phyloP scores from a whole-genome alignment of 2,113 vertebrate species.

The Apodemus sylvaticus region DNA sequence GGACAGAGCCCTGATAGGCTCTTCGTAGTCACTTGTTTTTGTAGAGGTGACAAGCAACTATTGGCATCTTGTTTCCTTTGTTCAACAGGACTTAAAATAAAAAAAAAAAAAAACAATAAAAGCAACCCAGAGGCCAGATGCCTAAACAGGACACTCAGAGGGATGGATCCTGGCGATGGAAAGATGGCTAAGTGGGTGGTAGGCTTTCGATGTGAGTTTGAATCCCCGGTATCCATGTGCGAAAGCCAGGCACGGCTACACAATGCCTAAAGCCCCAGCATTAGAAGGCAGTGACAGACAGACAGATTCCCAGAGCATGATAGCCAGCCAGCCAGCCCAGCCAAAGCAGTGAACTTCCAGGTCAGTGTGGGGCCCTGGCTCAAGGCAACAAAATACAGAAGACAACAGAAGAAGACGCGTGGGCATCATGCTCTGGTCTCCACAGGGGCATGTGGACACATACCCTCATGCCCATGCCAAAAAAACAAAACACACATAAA shows the following conservation, averaged over 20 bases:
- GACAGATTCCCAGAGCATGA: background rate
- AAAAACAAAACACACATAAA: background rate
- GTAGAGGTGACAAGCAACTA: background rate
- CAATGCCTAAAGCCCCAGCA: background rate
- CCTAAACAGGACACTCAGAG: background rate
- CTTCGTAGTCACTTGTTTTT: background rate
- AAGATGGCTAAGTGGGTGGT: background rate
- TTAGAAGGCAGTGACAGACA: background rate
- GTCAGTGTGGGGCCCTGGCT: no score
- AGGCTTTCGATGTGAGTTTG: no score
- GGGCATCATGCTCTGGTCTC: background rate
- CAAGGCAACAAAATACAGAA: background rate
- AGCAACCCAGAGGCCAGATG: background rate
- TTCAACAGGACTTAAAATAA: background rate
- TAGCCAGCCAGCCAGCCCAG: no score
- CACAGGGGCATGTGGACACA: background rate
- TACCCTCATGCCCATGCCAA: background rate
- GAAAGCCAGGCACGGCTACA: no score
- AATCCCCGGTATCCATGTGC: no score
- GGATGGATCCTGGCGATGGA: background rate
- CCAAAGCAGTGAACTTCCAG: background rate
- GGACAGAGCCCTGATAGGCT: background rate
- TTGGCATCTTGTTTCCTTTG: background rate
- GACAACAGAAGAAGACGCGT: background rate
- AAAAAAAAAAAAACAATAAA: background rate